phyloP scores from a whole-genome alignment of 2,113 vertebrate genomes.

The Eidolon helvum region DNA sequence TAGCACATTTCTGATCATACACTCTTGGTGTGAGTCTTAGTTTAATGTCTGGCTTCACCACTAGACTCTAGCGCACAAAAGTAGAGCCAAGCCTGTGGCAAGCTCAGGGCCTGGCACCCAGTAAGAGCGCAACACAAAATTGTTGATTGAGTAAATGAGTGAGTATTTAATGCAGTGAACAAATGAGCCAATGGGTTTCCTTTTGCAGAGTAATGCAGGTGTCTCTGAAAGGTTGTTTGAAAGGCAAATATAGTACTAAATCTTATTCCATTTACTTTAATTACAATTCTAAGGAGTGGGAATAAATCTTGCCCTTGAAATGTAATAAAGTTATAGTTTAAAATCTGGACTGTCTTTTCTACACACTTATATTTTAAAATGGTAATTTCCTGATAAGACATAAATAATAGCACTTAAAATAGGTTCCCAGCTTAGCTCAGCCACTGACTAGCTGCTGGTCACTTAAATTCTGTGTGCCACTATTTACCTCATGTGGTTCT shows the following conservation, averaged over 20 bases:
- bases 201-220: background rate
- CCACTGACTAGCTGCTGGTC: background rate
- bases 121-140: background rate
- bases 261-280: slow-evolving; percentile 39
- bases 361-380: slow-evolving; percentile 17
- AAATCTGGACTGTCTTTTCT: background rate
- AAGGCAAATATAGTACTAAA: background rate
- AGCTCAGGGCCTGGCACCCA: background rate
- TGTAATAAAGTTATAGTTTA: slow-evolving; percentile 22
- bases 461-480: background rate
- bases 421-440: background rate
- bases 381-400: slow-evolving; percentile 13
- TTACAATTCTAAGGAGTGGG: background rate
- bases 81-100: background rate
- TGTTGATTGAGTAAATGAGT: background rate
- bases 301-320: slow-evolving; percentile 57
- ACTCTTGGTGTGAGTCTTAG: background rate
- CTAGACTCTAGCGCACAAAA: background rate
- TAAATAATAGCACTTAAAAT: slow-evolving; percentile 41
- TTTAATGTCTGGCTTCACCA: background rate
- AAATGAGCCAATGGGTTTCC: background rate
- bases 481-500: background rate
- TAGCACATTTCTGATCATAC: background rate
- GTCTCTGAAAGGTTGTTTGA: slow-evolving; percentile 33
- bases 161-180: background rate